These are phyloP conservation scores for Tragulus kanchil DNA, from an alignment of 2,113 vertebrate genomes.

Conservation along the genomic window DNA sequence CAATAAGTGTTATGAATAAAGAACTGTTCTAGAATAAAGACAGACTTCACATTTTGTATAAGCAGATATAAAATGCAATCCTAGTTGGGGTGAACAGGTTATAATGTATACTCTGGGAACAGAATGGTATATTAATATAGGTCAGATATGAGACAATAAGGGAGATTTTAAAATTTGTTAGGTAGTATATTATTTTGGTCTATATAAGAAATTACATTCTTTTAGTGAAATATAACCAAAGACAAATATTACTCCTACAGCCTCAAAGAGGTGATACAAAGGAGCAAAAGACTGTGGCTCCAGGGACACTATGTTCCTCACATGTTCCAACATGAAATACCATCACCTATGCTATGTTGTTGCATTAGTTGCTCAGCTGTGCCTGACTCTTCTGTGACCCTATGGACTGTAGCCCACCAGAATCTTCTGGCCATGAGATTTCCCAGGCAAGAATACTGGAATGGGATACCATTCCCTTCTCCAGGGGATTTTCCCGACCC, in stretches of 20 bases:
- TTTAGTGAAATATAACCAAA: conserved; percentile 59
- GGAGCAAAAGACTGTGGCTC: not conserved
- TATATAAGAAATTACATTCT: not conserved
- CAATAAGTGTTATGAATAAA: not conserved
- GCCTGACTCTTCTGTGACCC: not conserved
- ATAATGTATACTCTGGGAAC: not conserved
- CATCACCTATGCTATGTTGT: not conserved
- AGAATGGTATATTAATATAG: not conserved
- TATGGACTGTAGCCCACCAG: not conserved
- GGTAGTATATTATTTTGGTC: not conserved
- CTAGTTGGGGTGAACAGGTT: not conserved
- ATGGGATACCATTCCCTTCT: not conserved
- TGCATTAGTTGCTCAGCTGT: not conserved
- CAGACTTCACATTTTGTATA: not conserved
- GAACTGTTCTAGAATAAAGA: conserved; percentile 6
- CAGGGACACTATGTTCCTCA: not conserved
- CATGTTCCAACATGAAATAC: not conserved
- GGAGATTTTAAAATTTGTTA: conserved; percentile 28
- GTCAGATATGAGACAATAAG: not conserved
- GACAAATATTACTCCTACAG: not conserved
- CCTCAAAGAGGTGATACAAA: not conserved
- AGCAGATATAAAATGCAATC: not conserved
- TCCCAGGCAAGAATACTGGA: not conserved
- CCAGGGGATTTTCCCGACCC: not conserved
- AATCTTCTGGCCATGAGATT: not conserved